phyloP scores from a whole-genome alignment of 2,797 vertebrate species.

The Heteromormyrus szaboi region DNA sequence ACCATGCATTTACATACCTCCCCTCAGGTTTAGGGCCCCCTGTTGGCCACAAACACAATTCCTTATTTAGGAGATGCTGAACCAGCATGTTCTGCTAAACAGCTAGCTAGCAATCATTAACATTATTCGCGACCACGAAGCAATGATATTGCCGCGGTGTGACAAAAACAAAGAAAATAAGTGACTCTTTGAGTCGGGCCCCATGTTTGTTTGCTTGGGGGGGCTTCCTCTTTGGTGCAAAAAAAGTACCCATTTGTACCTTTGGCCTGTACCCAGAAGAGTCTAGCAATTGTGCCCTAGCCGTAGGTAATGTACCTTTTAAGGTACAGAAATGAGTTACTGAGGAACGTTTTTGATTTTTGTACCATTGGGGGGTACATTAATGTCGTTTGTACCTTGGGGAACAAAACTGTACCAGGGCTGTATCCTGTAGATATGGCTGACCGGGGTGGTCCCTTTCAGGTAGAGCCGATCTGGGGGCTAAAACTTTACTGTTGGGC shows the following conservation, averaged over 20 bases:
- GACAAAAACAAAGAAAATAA: background rate
- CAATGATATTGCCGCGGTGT: background rate
- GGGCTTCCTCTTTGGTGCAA: background rate
- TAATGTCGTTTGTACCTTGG: background rate
- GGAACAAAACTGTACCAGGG: background rate
- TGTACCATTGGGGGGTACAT: background rate
- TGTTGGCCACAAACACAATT: background rate
- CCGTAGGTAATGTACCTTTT: background rate
- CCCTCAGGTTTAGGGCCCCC: background rate
- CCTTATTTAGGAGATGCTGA: background rate
- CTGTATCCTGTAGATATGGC: background rate
- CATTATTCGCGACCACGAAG: background rate
- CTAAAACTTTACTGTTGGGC: background rate
- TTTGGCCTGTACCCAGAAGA: background rate
- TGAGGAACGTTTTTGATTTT: background rate
- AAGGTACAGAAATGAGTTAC: background rate
- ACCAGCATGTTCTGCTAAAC: background rate
- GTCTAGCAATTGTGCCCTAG: background rate
- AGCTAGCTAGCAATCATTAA: background rate
- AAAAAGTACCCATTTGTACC: background rate
- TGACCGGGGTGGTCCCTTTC: background rate
- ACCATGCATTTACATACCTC: background rate
- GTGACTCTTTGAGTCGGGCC: background rate
- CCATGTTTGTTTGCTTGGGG: background rate
- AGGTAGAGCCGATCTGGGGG: background rate